These are phyloP conservation scores for Aphidius ervi DNA, from an alignment of 1,140 invertebrate genomes.

Conservation along the genomic window DNA sequence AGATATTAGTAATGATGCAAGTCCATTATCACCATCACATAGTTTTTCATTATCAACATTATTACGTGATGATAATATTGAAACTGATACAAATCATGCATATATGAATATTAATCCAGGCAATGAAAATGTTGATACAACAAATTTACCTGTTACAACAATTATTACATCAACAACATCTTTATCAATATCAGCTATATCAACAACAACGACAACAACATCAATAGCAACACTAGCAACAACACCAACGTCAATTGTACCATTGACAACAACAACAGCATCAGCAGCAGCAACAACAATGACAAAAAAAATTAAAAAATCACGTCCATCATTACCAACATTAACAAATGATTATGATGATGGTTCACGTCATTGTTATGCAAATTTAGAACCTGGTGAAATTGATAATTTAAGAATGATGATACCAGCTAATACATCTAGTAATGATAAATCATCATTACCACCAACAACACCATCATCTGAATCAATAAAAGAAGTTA, in stretches of 20 bases:
- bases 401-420: slow-evolving; percentile 52
- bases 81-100: slow-evolving; percentile 43
- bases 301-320: no score
- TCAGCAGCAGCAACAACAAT: no score
- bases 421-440: slow-evolving; percentile 30
- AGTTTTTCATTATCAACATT: slow-evolving; percentile 29
- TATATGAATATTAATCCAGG: slow-evolving; percentile 66
- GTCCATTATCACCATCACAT: slow-evolving; percentile 41
- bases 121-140: slow-evolving; percentile 32
- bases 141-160: neutral
- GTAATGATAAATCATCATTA: slow-evolving; percentile 43
- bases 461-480: slow-evolving; percentile 48
- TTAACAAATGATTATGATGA: slow-evolving; percentile 37
- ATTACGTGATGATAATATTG: slow-evolving; percentile 25
- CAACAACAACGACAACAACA: slow-evolving; percentile 32
- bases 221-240: slow-evolving; percentile 15
- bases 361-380: slow-evolving; percentile 56
- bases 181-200: slow-evolving; percentile 7
- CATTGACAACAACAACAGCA: no score
- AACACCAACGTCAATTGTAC: slow-evolving; percentile 22
- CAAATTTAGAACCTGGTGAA: slow-evolving; percentile 62
- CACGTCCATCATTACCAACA: neutral
- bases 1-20: slow-evolving; percentile 38
- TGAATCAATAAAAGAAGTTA: slow-evolving; percentile 59
- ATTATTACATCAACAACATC: neutral